Evolutionary conservation across 2,113 vertebrate genomes (phyloP).

Genomic region (Falco punctatus): DNA sequence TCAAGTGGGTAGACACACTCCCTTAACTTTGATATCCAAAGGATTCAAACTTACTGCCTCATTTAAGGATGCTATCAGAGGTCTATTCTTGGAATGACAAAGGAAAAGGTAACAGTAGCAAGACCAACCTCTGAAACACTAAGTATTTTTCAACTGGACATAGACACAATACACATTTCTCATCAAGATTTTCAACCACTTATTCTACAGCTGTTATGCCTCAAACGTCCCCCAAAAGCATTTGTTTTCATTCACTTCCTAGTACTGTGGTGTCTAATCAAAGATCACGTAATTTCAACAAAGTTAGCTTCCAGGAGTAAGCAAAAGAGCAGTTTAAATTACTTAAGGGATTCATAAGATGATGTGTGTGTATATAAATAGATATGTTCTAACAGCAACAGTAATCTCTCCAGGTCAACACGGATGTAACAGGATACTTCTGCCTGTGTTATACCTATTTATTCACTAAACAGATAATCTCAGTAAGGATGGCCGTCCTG

Average conservation of each 20-base stretch:
- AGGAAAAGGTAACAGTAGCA: background rate
- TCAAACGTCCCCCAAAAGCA: background rate
- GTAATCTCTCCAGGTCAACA: background rate
- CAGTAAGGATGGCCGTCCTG: background rate
- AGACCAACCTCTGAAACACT: background rate
- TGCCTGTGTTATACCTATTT: background rate
- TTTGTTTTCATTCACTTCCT: background rate
- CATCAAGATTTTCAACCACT: background rate
- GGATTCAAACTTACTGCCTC: background rate
- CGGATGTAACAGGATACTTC: background rate
- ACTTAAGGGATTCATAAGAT: background rate
- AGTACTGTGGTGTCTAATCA: background rate
- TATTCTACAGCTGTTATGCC: background rate
- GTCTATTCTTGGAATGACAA: background rate
- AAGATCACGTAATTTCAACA: background rate
- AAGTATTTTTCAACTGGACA: background rate
- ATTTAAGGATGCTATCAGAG: background rate
- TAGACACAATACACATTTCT: background rate
- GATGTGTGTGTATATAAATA: too few species aligned
- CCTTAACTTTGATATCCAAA: background rate
- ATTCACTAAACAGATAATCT: background rate
- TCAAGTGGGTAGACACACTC: background rate
- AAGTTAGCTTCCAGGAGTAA: background rate
- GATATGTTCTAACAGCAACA: background rate
- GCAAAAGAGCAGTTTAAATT: background rate